A percentile compares a stretch with the other conserved stretches of the same genome.
Conservation (phyloP, 2,113 vertebrate genomes). For the Onychorhynchus coronatus region DNA sequence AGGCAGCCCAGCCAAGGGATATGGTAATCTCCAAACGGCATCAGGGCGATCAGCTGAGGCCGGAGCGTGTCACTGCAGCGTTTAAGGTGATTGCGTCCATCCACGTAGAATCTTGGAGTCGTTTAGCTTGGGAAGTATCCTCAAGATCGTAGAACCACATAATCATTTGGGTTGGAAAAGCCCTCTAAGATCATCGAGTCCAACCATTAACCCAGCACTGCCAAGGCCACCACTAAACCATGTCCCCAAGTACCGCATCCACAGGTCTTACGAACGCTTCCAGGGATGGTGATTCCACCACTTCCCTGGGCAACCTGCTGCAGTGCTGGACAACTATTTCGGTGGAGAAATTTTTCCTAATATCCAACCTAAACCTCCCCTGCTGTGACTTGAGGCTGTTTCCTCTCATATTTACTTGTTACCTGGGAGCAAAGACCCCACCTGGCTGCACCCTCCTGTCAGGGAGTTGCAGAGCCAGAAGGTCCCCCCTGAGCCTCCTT, state of each 20-base stretch:
- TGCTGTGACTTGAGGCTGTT: background rate
- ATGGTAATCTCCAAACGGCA: background rate
- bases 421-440: rapidly evolving
- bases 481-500: background rate
- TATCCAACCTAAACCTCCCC: background rate
- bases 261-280: background rate
- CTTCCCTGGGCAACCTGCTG: background rate
- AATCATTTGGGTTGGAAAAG: background rate
- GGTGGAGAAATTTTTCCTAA: background rate
- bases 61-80: background rate
- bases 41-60: slow-evolving; percentile 5
- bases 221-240: background rate
- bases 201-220: background rate
- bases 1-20: slow-evolving; percentile 19
- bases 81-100: background rate
- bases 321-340: background rate
- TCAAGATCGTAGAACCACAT: background rate
- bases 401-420: background rate
- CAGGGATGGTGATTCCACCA: background rate
- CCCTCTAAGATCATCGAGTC: background rate
- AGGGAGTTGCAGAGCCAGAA: background rate
- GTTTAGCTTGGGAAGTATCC: background rate
- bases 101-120: rapidly evolving
- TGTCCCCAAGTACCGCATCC: background rate
- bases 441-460: rapidly evolving